Conservation (phyloP, 2,113 vertebrate genomes). For the Trematomus loennbergii region DNA sequence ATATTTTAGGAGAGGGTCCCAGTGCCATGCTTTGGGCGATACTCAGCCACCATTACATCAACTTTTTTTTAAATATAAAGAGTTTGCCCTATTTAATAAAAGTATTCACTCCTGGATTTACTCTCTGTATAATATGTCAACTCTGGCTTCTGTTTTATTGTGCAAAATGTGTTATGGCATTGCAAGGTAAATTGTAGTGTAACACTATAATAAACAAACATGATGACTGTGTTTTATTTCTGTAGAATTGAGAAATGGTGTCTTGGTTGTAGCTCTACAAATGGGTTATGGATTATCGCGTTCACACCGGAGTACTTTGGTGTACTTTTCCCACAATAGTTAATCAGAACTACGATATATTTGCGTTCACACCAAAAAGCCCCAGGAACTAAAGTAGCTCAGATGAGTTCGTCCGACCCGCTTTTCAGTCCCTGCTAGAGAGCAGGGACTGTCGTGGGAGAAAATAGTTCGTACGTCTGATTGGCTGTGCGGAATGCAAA, state of each 20-base stretch:
- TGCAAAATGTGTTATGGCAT: neutral
- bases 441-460: too few species aligned
- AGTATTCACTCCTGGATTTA: neutral
- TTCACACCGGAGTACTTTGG: too few species aligned
- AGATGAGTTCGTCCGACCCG: too few species aligned
- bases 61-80: neutral
- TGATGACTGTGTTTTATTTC: neutral
- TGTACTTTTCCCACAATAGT: too few species aligned
- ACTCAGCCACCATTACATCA: neutral
- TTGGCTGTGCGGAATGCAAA: too few species aligned
- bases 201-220: slow-evolving; percentile 13
- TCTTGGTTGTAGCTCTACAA: slow-evolving; percentile 11
- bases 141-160: neutral
- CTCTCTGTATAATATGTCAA: neutral
- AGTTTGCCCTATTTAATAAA: neutral
- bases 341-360: too few species aligned
- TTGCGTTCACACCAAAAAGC: too few species aligned
- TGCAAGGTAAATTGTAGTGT: neutral
- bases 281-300: slow-evolving; percentile 32
- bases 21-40: neutral
- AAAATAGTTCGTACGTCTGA: too few species aligned
- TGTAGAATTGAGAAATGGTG: neutral
- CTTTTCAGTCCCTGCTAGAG: too few species aligned
- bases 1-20: neutral
- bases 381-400: too few species aligned